Evolutionary conservation across 2,797 vertebrate species (phyloP).

Genomic region (Artibeus jamaicensis): DNA sequence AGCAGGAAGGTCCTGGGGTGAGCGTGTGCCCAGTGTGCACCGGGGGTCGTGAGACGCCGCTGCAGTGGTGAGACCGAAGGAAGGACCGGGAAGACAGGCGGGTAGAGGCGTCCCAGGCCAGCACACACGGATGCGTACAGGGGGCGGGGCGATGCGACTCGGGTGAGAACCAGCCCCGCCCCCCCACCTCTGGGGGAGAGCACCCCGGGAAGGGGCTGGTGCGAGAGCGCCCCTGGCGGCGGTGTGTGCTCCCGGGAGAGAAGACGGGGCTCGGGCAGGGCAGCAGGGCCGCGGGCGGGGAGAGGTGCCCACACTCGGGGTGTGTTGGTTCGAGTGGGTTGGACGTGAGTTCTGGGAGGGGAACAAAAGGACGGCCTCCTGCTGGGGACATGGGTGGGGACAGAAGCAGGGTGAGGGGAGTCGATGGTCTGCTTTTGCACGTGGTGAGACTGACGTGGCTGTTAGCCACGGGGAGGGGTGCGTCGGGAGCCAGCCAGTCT

Average conservation of each 20-base stretch:
- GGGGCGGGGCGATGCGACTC: not conserved
- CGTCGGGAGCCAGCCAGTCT: too few species aligned
- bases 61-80: not conserved
- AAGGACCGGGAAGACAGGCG: not conserved
- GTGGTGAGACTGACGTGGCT: not conserved
- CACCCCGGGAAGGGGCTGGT: not conserved
- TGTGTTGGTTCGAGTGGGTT: not conserved
- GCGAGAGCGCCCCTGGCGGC: not conserved
- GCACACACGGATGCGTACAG: not conserved
- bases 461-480: not conserved
- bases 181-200: too few species aligned
- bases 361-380: not conserved
- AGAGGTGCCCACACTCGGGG: not conserved
- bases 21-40: not conserved
- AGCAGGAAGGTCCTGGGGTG: too few species aligned
- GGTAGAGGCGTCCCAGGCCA: rapidly evolving
- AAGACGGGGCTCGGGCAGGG: too few species aligned
- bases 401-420: too few species aligned
- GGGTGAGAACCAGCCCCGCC: too few species aligned
- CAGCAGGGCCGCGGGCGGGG: not conserved
- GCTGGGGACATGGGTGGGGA: too few species aligned
- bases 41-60: not conserved
- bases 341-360: not conserved
- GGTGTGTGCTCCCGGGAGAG: not conserved
- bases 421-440: not conserved